These are phyloP conservation scores for Chaunax sp. DNA, from an alignment of 2,797 vertebrate genomes.

Conservation along the genomic window DNA sequence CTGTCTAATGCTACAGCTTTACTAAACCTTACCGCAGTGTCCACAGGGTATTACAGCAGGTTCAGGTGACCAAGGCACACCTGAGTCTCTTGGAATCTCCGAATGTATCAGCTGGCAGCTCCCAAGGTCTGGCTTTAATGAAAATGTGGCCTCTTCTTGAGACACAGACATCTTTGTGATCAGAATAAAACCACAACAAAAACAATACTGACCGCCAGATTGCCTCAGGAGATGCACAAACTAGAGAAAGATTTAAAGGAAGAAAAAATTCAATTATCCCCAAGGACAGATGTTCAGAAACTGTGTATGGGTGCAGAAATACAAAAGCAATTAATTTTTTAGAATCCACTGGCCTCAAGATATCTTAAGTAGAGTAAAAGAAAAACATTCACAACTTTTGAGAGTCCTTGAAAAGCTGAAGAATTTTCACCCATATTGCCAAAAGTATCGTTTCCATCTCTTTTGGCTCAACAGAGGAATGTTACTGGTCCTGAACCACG, in stretches of 20 bases:
- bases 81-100: conserved; percentile 61
- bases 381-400: conserved; percentile 37
- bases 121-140: conserved; percentile 23
- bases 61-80: conserved; percentile 66
- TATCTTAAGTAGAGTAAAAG: conserved; percentile 15
- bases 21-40: conserved; percentile 58
- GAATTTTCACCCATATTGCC: conserved; percentile 32
- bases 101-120: conserved; percentile 67
- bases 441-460: conserved; percentile 54
- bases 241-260: conserved; percentile 9
- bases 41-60: conserved; percentile 64
- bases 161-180: conserved; percentile 11
- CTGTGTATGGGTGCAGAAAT: background rate
- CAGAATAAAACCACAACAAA: conserved; percentile 31
- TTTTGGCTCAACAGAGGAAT: conserved; percentile 59
- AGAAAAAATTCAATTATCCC: background rate
- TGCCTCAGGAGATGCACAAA: conserved; percentile 13
- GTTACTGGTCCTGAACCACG: conserved; percentile 21
- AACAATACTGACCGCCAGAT: background rate
- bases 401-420: conserved; percentile 25
- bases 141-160: background rate
- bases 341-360: background rate
- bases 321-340: background rate
- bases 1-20: conserved; percentile 64
- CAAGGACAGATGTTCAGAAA: conserved; percentile 5